A percentile compares a stretch with the other conserved stretches of the same genome.
phyloP scores from a whole-genome alignment of 2,888 invertebrate species.

The Drosophila niveifrons region DNA sequence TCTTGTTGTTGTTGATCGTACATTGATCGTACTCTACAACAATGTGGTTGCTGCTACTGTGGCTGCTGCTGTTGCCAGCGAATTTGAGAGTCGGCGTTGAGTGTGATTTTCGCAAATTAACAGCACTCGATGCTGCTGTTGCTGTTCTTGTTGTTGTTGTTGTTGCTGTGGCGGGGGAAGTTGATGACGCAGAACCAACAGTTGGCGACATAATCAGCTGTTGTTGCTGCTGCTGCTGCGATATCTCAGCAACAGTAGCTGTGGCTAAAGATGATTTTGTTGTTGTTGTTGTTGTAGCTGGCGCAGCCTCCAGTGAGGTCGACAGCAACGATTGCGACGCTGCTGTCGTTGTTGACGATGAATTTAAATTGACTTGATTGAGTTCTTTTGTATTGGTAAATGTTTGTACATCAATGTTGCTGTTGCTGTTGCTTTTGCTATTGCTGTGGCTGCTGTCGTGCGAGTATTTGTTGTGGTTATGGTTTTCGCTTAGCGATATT shows the following conservation, averaged over 20 bases:
- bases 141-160: too few relatives aligned
- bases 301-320: conserved; percentile 62
- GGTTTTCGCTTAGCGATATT: conserved; percentile 60
- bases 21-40: conserved; percentile 16
- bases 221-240: conserved; percentile 42
- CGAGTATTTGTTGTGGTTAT: conserved; percentile 46
- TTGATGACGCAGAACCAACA: conserved; percentile 33
- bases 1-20: conserved; percentile 13
- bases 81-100: conserved; percentile 70
- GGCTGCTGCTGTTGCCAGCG: conserved; percentile 23
- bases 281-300: conserved; percentile 34
- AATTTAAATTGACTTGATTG: conserved; percentile 82
- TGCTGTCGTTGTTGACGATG: conserved; percentile 61
- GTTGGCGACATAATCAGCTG: conserved; percentile 70
- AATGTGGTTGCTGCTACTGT: conserved; percentile 31
- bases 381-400: conserved; percentile 80
- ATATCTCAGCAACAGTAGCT: conserved; percentile 57
- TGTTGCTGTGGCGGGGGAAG: conserved; percentile 37
- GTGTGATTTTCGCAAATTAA: conserved; percentile 70
- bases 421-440: conserved; percentile 37
- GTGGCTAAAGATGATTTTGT: conserved; percentile 19
- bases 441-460: conserved; percentile 16
- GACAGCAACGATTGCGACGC: conserved; percentile 40
- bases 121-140: conserved; percentile 28
- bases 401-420: conserved; percentile 71